Evolutionary conservation across 1,140 invertebrate genomes (phyloP).

Genomic region (Lysiphlebus fabarum): DNA sequence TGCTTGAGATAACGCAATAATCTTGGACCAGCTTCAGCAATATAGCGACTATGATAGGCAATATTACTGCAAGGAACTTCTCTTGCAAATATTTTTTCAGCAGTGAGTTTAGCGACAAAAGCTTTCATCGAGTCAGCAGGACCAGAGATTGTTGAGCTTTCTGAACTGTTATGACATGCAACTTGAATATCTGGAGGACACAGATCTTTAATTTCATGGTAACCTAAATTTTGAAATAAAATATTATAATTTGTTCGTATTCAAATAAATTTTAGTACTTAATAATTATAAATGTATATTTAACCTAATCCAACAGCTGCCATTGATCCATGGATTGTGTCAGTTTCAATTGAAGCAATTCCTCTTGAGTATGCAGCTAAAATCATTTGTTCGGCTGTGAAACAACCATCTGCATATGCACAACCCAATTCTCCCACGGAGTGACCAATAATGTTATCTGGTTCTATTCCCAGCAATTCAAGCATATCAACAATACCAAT

Average conservation of each 20-base stretch:
- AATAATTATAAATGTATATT: no score
- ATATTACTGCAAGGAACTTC: slow-evolving; percentile 68
- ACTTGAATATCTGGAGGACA: slow-evolving; percentile 61
- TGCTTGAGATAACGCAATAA: slow-evolving; percentile 70
- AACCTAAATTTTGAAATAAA: slow-evolving; percentile 35
- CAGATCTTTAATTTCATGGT: slow-evolving; percentile 55
- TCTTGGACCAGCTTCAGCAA: slow-evolving; percentile 63
- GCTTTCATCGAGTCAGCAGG: slow-evolving; percentile 55
- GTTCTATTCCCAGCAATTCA: slow-evolving; percentile 60
- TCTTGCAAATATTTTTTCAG: slow-evolving; percentile 73
- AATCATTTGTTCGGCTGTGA: slow-evolving; percentile 78
- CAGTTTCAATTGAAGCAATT: slow-evolving; percentile 74
- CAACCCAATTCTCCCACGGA: slow-evolving; percentile 78
- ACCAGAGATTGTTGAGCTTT: slow-evolving; percentile 71
- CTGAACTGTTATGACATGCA: slow-evolving; percentile 69
- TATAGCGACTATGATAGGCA: slow-evolving; percentile 71
- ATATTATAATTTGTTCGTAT: no score
- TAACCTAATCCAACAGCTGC: slow-evolving; percentile 72
- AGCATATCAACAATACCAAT: slow-evolving; percentile 76
- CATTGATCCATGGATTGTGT: slow-evolving; percentile 78
- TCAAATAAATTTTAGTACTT: no score
- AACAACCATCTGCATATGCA: slow-evolving; percentile 79
- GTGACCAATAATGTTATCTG: slow-evolving; percentile 77
- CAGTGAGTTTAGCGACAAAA: slow-evolving; percentile 52
- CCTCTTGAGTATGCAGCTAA: slow-evolving; percentile 81